Conservation (phyloP, 2,113 vertebrate genomes). For the Dasyornis broadbenti region DNA sequence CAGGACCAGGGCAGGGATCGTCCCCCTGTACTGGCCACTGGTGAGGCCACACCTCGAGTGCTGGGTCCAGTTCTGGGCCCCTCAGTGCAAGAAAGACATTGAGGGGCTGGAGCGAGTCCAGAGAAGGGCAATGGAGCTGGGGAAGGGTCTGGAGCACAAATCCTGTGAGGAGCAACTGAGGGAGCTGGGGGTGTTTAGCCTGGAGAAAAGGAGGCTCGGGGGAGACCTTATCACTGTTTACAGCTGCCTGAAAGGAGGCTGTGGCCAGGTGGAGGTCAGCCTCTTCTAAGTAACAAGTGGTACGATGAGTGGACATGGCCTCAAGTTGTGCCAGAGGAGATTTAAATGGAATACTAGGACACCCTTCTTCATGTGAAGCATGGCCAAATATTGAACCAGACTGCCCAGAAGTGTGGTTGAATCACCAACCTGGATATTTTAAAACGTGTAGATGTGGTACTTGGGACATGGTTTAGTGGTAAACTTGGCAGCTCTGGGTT, state of each 20-base stretch:
- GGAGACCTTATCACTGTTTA: rapidly evolving
- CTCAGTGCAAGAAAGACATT: background rate
- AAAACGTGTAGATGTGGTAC: background rate
- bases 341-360: background rate
- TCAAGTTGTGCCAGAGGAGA: background rate
- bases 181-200: background rate
- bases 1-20: background rate
- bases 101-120: background rate
- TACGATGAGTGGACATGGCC: background rate
- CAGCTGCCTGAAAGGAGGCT: rapidly evolving
- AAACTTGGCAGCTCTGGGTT: background rate
- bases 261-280: rapidly evolving
- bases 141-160: background rate
- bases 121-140: background rate
- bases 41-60: background rate
- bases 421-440: background rate
- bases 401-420: background rate
- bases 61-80: background rate
- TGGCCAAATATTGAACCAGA: background rate
- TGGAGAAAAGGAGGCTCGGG: background rate
- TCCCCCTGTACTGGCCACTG: background rate
- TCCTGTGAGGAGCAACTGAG: background rate
- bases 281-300: background rate
- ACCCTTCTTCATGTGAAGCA: background rate
- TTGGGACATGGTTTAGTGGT: background rate